Base-by-base conservation (phyloP, 1,140 invertebrate species). In the Sarcophaga peregrina region DNA sequence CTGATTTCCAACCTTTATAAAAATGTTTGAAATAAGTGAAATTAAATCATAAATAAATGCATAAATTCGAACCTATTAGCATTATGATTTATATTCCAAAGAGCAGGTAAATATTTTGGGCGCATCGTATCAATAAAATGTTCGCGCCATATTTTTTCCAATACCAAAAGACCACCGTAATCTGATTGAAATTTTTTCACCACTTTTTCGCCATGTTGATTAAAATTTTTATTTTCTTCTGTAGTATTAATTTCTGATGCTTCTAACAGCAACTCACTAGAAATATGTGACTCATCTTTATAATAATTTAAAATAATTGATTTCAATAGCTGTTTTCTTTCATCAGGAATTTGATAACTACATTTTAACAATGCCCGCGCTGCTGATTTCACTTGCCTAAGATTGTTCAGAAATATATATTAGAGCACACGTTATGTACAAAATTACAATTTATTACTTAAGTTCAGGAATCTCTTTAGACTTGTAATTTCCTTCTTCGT, bases 81-180 rank as follows among this genome's bases (percentile, higher is more conserved):
- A 85, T 93, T 95, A 85, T 96, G 95, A 84, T 92, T 92, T 17
- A 95, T 90, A 78, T 95, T 96, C 96, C 96, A 97, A 72, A 95
- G 90, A 7, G 92, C 88, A 0, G 96, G 96, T 86, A 97, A 91
- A 90, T 91, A 93, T 58, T 92, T 88, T 0, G 96, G 96, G 48
- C 94, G 89, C 96, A 97, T 96, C 3, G 92, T 92, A 0, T 91
- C 86, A 8, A 97, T 85, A 88, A 97, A 97, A 89, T 96, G 95
- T 87, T 96, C 91, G 10, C 96, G 91, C 96, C 96, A 97, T 81
- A 93, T 85, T 83, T 92, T 92, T 87, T 97, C 95, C 68, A 97
- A 91, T 73, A 92, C 91, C 1, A 95, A 89, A 3, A 97, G 90
- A n/a, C 95, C 94, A 5, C 92, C 92, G 17, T 92, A 91, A 13